phyloP scores from a whole-genome alignment of 2,888 invertebrate species.

The Drosophila borealis region DNA sequence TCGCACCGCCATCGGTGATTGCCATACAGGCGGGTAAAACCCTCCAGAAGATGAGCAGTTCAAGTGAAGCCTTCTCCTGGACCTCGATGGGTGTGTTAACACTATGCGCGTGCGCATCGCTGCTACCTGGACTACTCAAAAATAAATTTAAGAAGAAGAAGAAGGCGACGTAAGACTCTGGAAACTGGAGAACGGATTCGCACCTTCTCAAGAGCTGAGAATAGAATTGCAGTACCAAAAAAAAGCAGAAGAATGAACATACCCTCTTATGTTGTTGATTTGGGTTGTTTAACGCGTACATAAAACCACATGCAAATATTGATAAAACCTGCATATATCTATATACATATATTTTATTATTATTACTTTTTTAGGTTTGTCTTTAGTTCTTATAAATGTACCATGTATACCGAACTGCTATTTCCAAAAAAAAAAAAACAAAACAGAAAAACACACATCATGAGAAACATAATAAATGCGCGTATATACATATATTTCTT shows the following conservation, averaged over 20 bases:
- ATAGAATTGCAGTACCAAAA: slow-evolving; percentile 46
- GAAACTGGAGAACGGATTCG: background rate
- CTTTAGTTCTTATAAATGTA: slow-evolving; percentile 16
- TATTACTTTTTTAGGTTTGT: slow-evolving; percentile 23
- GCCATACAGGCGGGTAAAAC: slow-evolving; percentile 99
- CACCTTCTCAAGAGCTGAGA: slow-evolving; percentile 7
- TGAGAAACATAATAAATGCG: slow-evolving; percentile 8
- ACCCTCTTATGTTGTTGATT: slow-evolving; percentile 10
- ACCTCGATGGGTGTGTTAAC: slow-evolving; percentile 92
- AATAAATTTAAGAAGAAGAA: slow-evolving; percentile 91
- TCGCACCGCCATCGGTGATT: slow-evolving; percentile 98
- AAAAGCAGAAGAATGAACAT: background rate
- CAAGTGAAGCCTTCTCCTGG: slow-evolving; percentile 94
- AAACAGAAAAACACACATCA: background rate
- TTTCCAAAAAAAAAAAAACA: slow-evolving; percentile 43
- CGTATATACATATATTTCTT: slow-evolving; percentile 2
- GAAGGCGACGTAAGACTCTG: slow-evolving; percentile 49
- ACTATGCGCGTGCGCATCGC: slow-evolving; percentile 92
- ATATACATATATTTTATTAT: slow-evolving; percentile 27
- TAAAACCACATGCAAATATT: slow-evolving; percentile 1
- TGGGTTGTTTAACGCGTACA: slow-evolving; percentile 19
- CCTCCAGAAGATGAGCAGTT: slow-evolving; percentile 95
- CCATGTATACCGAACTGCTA: slow-evolving; percentile 28
- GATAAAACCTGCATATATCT: slow-evolving; percentile 15
- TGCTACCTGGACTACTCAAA: slow-evolving; percentile 95